A percentile compares a stretch with the other conserved stretches of the same genome.
Evolutionary conservation across 2,888 invertebrate genomes (phyloP).

Genomic region (Callosobruchus maculatus): DNA sequence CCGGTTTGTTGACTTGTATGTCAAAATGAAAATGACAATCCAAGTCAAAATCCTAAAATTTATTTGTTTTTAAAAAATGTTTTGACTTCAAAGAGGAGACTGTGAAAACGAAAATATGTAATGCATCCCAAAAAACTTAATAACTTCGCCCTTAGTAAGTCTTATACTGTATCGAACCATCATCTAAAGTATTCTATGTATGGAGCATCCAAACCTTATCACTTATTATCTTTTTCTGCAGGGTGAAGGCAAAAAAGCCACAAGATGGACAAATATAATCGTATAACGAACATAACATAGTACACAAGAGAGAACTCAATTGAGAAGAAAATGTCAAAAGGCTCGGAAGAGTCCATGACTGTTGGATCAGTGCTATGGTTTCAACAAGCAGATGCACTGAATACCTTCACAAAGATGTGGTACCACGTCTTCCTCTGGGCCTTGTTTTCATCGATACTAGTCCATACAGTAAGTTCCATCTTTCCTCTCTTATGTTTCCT

Average conservation of each 20-base stretch:
- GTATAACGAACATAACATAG: background rate
- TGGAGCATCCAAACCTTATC: background rate
- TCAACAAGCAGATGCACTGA: slow-evolving; percentile 51
- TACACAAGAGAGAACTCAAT: background rate
- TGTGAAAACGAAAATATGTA: background rate
- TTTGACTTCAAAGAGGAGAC: background rate
- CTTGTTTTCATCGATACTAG: slow-evolving; percentile 87
- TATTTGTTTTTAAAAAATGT: background rate
- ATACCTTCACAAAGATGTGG: slow-evolving; percentile 90
- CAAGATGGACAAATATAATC: background rate
- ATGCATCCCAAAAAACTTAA: background rate
- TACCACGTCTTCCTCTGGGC: slow-evolving; percentile 96
- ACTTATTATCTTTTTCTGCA: background rate
- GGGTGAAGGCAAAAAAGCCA: background rate
- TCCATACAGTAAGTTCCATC: slow-evolving; percentile 62
- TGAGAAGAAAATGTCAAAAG: slow-evolving; percentile 31
- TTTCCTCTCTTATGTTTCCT: no score
- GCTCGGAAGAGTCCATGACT: slow-evolving; percentile 38
- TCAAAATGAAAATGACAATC: background rate
- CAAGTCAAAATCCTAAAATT: background rate
- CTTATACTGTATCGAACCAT: background rate
- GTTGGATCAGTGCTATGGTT: slow-evolving; percentile 43
- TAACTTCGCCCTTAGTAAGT: background rate
- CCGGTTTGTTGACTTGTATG: background rate
- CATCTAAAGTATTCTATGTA: background rate